Evolutionary conservation across 2,888 invertebrate genomes (phyloP).

Genomic region (Leptopilina drosophilae): DNA sequence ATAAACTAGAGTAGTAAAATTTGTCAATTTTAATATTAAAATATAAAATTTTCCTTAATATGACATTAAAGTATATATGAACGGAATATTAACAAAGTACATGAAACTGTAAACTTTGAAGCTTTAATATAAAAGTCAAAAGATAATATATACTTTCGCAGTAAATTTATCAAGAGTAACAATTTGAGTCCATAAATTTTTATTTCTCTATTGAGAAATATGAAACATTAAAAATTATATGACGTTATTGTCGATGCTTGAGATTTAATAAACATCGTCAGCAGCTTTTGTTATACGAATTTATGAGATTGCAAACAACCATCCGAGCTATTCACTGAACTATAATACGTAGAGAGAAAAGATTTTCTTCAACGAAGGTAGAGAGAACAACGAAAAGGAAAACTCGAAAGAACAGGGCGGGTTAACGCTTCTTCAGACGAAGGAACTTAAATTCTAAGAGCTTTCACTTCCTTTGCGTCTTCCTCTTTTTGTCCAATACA

Average conservation of each 20-base stretch:
- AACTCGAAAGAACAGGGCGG: slow-evolving; percentile 31
- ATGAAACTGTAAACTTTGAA: neutral
- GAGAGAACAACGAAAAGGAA: slow-evolving; percentile 19
- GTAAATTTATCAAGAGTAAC: slow-evolving; percentile 1
- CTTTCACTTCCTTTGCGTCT: neutral
- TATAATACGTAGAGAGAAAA: slow-evolving; percentile 2
- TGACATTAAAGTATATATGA: neutral
- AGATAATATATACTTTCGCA: slow-evolving; percentile 10
- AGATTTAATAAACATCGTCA: slow-evolving; percentile 38
- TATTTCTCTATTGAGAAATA: slow-evolving; percentile 30
- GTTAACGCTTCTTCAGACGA: slow-evolving; percentile 35
- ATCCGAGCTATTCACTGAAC: slow-evolving; percentile 28
- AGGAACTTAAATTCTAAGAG: slow-evolving; percentile 37
- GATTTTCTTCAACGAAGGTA: slow-evolving; percentile 25
- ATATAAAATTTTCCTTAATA: neutral
- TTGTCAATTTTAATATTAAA: too few relatives aligned
- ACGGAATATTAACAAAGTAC: neutral
- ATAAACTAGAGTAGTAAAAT: too few relatives aligned
- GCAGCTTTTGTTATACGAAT: slow-evolving; percentile 29
- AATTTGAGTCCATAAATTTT: slow-evolving; percentile 30
- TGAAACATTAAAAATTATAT: slow-evolving; percentile 34
- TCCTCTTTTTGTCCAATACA: slow-evolving; percentile 27
- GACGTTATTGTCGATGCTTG: slow-evolving; percentile 23
- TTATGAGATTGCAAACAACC: slow-evolving; percentile 39
- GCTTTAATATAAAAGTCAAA: slow-evolving; percentile 8